phyloP scores from a whole-genome alignment of 1,140 invertebrate species.

The Akabosia matsudoensis region DNA sequence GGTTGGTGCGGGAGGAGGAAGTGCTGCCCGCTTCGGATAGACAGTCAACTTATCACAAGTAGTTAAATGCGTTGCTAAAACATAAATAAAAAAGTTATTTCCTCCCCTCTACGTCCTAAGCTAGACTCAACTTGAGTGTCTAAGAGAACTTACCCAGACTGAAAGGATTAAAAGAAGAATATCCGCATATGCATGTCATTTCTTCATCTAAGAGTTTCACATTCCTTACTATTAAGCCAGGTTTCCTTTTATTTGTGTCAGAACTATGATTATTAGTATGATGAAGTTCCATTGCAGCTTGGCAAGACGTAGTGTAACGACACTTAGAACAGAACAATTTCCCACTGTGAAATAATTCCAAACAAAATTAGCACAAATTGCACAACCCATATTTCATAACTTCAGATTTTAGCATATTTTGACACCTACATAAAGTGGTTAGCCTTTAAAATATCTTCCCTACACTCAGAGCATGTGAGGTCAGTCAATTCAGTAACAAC shows the following conservation, averaged over 20 bases:
- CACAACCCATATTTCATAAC: too few species aligned
- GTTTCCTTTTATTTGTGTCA: constrained; percentile 22
- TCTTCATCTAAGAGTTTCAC: constrained; percentile 50
- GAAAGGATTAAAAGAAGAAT: constrained; percentile 63
- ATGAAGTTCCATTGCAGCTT: constrained; percentile 69
- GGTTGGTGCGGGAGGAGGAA: not conserved
- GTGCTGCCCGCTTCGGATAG: not conserved
- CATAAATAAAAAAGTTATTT: constrained; percentile 46
- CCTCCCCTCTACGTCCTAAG: constrained; percentile 4
- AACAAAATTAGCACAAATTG: constrained; percentile 47
- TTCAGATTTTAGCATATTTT: constrained; percentile 29
- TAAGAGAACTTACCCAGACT: constrained; percentile 48
- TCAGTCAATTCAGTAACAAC: too few species aligned
- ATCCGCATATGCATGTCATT: constrained; percentile 73
- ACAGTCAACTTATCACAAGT: constrained; percentile 23
- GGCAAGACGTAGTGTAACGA: constrained; percentile 70
- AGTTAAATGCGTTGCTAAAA: constrained; percentile 61
- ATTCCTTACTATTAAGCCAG: constrained; percentile 28
- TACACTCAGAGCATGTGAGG: constrained; percentile 71
- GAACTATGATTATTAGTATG: constrained; percentile 51
- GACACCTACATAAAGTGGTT: constrained; percentile 66
- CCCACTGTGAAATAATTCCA: constrained; percentile 57
- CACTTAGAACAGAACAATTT: constrained; percentile 69
- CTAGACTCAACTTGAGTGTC: constrained; percentile 27
- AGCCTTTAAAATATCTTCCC: constrained; percentile 61